These are phyloP conservation scores for Trachelus troglodyta DNA, from an alignment of 2,888 invertebrate species.

Conservation along the genomic window DNA sequence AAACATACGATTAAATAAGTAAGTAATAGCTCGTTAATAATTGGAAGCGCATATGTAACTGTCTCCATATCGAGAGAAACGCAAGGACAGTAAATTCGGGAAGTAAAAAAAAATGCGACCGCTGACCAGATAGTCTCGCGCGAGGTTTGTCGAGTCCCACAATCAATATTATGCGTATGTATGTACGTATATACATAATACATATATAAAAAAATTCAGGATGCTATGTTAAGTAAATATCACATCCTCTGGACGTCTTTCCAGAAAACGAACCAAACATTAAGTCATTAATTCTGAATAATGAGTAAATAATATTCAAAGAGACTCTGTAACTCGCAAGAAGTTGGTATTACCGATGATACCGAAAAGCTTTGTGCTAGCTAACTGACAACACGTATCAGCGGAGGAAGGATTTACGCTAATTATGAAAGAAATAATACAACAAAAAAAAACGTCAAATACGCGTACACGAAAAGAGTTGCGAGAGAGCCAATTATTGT, in stretches of 20 bases:
- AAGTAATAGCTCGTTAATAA: conserved; percentile 35
- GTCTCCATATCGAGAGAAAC: background rate
- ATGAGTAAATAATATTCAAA: background rate
- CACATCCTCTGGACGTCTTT: background rate
- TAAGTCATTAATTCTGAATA: background rate
- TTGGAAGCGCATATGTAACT: conserved; percentile 39
- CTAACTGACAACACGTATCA: background rate
- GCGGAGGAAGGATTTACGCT: background rate
- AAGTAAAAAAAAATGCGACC: background rate
- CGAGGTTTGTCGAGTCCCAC: background rate
- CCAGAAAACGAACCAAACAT: background rate
- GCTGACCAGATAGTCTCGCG: background rate
- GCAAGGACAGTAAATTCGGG: background rate
- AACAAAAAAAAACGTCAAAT: background rate
- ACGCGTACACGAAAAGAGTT: background rate
- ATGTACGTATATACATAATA: background rate
- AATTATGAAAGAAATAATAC: background rate
- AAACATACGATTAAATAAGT: conserved; percentile 45
- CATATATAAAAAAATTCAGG: background rate
- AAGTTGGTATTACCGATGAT: background rate
- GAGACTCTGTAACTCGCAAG: background rate
- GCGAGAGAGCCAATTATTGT: background rate
- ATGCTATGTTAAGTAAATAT: background rate
- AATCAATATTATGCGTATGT: background rate
- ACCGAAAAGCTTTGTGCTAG: background rate